Percentiles rank a stretch among this genome's conserved stretches.
Evolutionary conservation across 2,797 vertebrate species (phyloP).

Genomic region (Poecilia gillii): DNA sequence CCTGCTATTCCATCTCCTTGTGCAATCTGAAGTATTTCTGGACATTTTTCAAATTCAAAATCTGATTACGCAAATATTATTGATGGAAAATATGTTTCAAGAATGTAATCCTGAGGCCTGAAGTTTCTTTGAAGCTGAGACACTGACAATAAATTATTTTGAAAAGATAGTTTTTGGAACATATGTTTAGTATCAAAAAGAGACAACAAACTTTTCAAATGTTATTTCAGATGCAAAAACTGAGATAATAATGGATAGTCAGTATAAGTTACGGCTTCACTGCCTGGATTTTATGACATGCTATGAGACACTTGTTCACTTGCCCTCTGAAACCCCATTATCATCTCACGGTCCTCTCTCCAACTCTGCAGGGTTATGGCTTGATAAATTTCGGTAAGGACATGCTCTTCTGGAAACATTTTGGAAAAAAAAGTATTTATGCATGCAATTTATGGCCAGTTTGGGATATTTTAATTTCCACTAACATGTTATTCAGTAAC

Average conservation of each 20-base stretch:
- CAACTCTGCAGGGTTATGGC: background rate
- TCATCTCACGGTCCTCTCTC: background rate
- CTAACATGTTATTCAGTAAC: background rate
- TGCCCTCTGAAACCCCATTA: background rate
- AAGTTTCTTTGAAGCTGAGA: slow-evolving; percentile 10
- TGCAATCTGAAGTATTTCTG: slow-evolving; percentile 65
- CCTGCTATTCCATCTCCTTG: slow-evolving; percentile 45
- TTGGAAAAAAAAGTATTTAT: background rate
- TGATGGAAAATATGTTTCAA: slow-evolving; percentile 44
- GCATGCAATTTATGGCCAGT: background rate
- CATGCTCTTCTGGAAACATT: background rate
- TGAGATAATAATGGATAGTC: background rate
- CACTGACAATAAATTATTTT: background rate
- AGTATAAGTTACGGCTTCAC: background rate
- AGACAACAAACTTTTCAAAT: slow-evolving; percentile 22
- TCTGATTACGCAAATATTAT: slow-evolving; percentile 36
- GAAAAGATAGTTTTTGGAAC: slow-evolving; percentile 34
- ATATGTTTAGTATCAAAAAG: slow-evolving; percentile 14
- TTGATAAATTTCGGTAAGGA: background rate
- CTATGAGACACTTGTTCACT: background rate
- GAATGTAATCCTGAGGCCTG: slow-evolving; percentile 15
- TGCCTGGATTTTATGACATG: background rate
- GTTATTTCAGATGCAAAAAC: background rate
- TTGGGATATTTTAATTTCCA: background rate
- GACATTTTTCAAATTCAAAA: slow-evolving; percentile 56